Base-by-base conservation (phyloP, 2,888 invertebrate genomes). In the Chymomyza fuscimana region DNA sequence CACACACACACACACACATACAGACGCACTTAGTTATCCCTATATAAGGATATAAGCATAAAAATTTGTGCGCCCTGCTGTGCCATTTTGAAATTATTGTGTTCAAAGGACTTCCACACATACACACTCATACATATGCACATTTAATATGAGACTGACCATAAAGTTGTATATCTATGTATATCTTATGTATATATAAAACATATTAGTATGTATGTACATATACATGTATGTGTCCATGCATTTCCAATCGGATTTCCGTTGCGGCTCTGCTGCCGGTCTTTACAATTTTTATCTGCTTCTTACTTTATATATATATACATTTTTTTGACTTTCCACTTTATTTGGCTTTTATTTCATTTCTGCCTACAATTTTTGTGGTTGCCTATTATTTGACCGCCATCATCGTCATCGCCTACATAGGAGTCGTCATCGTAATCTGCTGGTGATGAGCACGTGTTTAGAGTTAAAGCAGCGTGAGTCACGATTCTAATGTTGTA, bases 171-270 rank as follows among this genome's bases (percentile, higher is more conserved):
- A 54, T 54, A 12, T 54, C 22, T 54, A 54, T 54, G 22, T 52
- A 52, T 52, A 16, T 60, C 36, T 58, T 54, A 54, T 54, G 22
- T 59, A 61, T 40, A 61, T 61, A 54, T 5, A 54, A 19, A 22
- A 46, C 10, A 56, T 58, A 58, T 58, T 58, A 25, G 25, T 58
- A 25, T 6, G 12, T 29, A 58, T 29, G 29, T 9, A 51, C 6
- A 1, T 6, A 7, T 9, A 5, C n/a, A 2, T 16, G 3, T 54
- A 7, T 54, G 52, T 54, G 40, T 54, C 52, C 52, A 73, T 81
- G 75, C 72, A 70, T 75, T 75, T 63, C 59, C 78, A 79, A 78
- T 77, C 86, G 86, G 84, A 86, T 81, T 76, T 87, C 78, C 74
- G 65, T 64, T 68, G 73, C 61, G 66, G 63, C 60, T 60, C 52